Conservation (phyloP, 2,888 invertebrate species). For the Pimpla rufipes region DNA sequence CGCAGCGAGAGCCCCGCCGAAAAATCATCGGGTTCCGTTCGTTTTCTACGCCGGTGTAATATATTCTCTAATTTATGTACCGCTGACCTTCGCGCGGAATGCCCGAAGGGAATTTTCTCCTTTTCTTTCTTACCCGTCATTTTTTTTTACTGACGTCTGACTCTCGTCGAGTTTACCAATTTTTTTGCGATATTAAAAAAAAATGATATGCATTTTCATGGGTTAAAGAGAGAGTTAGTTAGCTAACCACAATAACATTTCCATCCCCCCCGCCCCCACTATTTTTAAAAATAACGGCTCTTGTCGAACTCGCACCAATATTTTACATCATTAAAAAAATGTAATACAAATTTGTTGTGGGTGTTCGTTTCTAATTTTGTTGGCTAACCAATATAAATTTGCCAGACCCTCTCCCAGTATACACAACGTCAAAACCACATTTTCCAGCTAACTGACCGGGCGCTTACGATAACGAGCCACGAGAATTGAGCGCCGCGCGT, state of each 20-base stretch:
- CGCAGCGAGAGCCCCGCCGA: slow-evolving; percentile 8
- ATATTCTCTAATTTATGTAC: not conserved
- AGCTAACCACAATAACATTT: too few species aligned
- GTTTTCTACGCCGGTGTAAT: slow-evolving; percentile 10
- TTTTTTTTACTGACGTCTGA: too few species aligned
- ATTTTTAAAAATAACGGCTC: too few species aligned
- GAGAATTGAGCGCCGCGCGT: not conserved
- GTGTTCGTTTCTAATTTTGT: not conserved
- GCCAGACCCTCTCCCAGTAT: not conserved
- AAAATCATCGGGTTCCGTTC: not conserved
- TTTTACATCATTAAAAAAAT: too few species aligned
- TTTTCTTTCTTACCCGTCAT: not conserved
- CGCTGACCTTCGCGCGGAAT: not conserved
- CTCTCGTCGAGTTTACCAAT: too few species aligned
- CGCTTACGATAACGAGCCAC: slow-evolving; percentile 1
- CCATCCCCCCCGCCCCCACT: too few species aligned
- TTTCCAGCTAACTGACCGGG: not conserved
- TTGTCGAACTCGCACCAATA: too few species aligned
- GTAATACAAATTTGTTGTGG: too few species aligned
- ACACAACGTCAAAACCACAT: not conserved
- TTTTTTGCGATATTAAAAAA: too few species aligned
- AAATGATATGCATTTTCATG: too few species aligned
- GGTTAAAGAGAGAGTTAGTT: too few species aligned
- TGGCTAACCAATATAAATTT: not conserved
- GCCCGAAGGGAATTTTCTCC: not conserved